Evolutionary conservation across 2,888 invertebrate genomes (phyloP), one percentile per base, ranked within the genome.

Genomic region (Philhelius pedissequus): DNA sequence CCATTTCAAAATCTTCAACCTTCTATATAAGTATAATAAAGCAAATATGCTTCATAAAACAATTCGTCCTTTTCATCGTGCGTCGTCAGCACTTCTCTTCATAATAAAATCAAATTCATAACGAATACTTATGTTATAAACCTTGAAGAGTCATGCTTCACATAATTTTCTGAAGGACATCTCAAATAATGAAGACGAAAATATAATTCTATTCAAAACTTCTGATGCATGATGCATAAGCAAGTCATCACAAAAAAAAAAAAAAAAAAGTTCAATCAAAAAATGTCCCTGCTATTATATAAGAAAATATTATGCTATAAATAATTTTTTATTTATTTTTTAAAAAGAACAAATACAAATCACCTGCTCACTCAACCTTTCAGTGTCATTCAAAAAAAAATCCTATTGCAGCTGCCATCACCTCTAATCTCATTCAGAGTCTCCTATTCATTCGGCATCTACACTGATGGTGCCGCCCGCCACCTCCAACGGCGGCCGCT

Each of bases 381-480:
- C 62, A 68, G 68, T 66, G 66, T 71, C 56, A 56, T 77, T 79
- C 79, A 73, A 73, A 1, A 13, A n/a, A 54, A 56, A 56, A 27
- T 66, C 27, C 30, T 69, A 52, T 18, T 70, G 40, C 68, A 35
- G 20, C 13, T 13, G 43, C 45, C 66, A 62, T 62, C 62, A 78
- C 70, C 74, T 73, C 73, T 83, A 78, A 83, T 74, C 74, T 69
- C 74, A 78, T 74, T 75, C 74, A 69, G n/a, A n/a, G 22, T 66
- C 32, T 48, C 18, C 58, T 43, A 70, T 71, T 77, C 77, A 73
- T 69, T 77, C 73, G 43, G 18, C 52, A n/a, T n/a, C n/a, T n/a
- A n/a, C n/a, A 54, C 18, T 54, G 27, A 18, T 32, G 20, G 32
- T 56, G 9, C 32, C 18, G 11, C 18, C n/a, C 15, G 15, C 15